Percentiles rank a stretch among this genome's conserved stretches.
These are phyloP conservation scores for Macquaria australasica DNA, from an alignment of 2,113 vertebrate genomes.

Conservation along the genomic window DNA sequence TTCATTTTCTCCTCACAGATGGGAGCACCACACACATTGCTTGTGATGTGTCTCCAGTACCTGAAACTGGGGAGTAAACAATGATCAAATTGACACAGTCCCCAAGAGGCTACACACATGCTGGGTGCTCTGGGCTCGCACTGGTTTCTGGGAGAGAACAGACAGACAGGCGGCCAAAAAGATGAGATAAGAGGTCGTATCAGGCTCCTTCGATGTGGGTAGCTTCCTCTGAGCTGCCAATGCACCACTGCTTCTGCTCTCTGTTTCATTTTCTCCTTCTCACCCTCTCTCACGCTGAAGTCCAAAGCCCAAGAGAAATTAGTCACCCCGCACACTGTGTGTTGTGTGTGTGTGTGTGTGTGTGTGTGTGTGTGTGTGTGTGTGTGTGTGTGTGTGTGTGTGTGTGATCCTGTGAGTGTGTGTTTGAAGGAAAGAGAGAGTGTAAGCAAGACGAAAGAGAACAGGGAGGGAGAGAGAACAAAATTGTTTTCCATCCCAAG, in stretches of 20 bases:
- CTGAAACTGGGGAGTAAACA: conserved; percentile 72
- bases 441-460: conserved; percentile 39
- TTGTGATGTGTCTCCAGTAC: conserved; percentile 73
- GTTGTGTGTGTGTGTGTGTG: neutral
- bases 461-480: conserved; percentile 34
- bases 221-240: conserved; percentile 69
- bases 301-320: conserved; percentile 85
- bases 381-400: conserved; percentile 19
- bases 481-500: conserved; percentile 72
- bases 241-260: conserved; percentile 60
- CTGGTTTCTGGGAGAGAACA: conserved; percentile 52
- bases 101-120: conserved; percentile 31
- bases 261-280: conserved; percentile 75
- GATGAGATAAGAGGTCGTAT: conserved; percentile 65
- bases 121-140: conserved; percentile 41
- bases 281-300: conserved; percentile 64
- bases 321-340: conserved; percentile 66
- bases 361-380: conserved; percentile 25
- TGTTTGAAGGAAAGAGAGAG: conserved; percentile 41
- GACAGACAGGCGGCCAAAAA: conserved; percentile 49
- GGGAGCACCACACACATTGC: conserved; percentile 50
- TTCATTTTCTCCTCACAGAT: conserved; percentile 72
- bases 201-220: conserved; percentile 65
- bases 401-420: conserved; percentile 29
- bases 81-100: conserved; percentile 69